Evolutionary conservation across 2,797 vertebrate genomes (phyloP).

Genomic region (Gymnothorax javanicus): DNA sequence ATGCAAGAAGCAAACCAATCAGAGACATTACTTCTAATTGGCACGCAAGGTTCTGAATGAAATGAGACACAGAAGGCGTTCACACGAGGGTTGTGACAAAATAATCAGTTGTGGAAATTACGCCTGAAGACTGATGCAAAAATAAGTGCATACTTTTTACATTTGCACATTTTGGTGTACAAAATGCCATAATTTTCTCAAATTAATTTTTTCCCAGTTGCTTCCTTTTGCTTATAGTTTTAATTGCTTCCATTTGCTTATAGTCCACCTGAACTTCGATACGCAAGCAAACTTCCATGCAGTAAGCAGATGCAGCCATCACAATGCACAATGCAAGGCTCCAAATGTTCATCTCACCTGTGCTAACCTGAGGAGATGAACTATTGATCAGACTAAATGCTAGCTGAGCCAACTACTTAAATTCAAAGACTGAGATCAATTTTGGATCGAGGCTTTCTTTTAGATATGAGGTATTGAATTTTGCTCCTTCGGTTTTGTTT

Average conservation of each 20-base stretch:
- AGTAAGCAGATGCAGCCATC: background rate
- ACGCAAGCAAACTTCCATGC: background rate
- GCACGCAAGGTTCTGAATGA: too few species aligned
- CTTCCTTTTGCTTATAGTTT: background rate
- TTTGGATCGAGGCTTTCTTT: background rate
- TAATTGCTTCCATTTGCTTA: background rate
- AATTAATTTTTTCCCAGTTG: background rate
- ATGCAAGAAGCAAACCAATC: too few species aligned
- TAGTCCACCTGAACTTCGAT: background rate
- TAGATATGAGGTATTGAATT: background rate
- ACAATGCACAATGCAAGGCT: background rate
- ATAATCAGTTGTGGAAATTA: too few species aligned
- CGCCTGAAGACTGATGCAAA: too few species aligned
- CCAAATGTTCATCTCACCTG: background rate
- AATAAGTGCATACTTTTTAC: too few species aligned
- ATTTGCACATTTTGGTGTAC: too few species aligned
- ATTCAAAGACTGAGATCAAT: conserved; percentile 1
- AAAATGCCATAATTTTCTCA: too few species aligned
- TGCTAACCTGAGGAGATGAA: background rate
- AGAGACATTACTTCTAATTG: too few species aligned
- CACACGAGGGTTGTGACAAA: too few species aligned
- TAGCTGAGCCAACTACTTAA: background rate
- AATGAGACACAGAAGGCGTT: too few species aligned
- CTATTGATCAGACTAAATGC: background rate
- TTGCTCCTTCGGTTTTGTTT: background rate